Conservation (phyloP, 2,888 invertebrate species). For the Stegophylla sp. region DNA sequence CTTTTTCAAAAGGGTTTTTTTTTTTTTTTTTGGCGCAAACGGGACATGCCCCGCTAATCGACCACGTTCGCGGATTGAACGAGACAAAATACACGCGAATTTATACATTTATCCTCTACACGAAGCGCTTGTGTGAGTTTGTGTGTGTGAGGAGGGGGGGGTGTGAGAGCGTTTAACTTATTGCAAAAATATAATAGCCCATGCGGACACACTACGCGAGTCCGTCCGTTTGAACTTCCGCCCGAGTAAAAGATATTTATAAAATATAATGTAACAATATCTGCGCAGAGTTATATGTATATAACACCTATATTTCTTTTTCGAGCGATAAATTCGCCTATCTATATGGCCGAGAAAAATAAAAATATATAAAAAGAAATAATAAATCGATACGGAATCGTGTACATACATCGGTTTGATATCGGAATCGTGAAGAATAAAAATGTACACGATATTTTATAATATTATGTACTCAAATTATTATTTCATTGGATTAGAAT, state of each 20-base stretch:
- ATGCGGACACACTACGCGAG: background rate
- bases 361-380: too few species aligned
- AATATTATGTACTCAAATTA: too few species aligned
- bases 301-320: background rate
- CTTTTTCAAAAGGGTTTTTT: background rate
- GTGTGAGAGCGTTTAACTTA: background rate
- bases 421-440: too few species aligned
- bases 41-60: too few species aligned
- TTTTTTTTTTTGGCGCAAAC: too few species aligned
- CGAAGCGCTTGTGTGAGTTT: background rate
- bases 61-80: background rate
- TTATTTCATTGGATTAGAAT: too few species aligned
- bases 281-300: too few species aligned
- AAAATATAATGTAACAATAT: background rate
- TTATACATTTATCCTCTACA: too few species aligned
- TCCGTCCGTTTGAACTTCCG: background rate
- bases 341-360: too few species aligned
- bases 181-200: slow-evolving; percentile 3
- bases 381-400: too few species aligned
- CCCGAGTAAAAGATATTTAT: background rate
- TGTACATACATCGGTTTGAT: too few species aligned
- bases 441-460: too few species aligned
- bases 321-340: background rate
- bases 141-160: background rate
- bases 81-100: background rate